These are phyloP conservation scores for Leptopilina drosophilae DNA, from an alignment of 2,888 invertebrate species.

Conservation along the genomic window DNA sequence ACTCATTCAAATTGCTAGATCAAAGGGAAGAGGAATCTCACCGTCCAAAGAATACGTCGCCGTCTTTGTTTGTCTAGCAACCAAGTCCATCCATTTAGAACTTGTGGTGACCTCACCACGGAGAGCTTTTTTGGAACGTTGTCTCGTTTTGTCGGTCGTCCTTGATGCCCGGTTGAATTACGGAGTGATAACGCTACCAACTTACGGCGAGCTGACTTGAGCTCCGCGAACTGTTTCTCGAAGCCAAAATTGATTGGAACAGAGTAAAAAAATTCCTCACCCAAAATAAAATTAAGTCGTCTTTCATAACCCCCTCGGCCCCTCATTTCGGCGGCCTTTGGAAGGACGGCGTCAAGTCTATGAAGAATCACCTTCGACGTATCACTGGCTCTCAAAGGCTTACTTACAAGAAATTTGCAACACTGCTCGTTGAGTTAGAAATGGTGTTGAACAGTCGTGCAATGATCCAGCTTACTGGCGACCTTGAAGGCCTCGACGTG, in stretches of 20 bases:
- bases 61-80: slow-evolving; percentile 49
- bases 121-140: slow-evolving; percentile 40
- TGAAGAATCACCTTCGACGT: neutral
- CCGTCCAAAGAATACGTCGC: slow-evolving; percentile 45
- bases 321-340: slow-evolving; percentile 41
- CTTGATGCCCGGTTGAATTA: slow-evolving; percentile 32
- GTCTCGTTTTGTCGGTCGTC: slow-evolving; percentile 42
- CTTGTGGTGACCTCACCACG: slow-evolving; percentile 47
- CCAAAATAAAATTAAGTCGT: neutral
- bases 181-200: slow-evolving; percentile 5
- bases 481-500: neutral
- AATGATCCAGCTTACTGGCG: slow-evolving; percentile 26
- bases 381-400: neutral
- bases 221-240: slow-evolving; percentile 30
- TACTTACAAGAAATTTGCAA: slow-evolving; percentile 20
- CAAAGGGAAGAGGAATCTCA: slow-evolving; percentile 44
- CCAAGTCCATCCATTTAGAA: slow-evolving; percentile 46
- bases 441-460: slow-evolving; percentile 3
- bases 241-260: neutral
- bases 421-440: slow-evolving; percentile 24
- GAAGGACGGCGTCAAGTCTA: slow-evolving; percentile 33
- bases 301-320: slow-evolving; percentile 33
- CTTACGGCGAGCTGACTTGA: slow-evolving; percentile 43
- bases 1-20: slow-evolving; percentile 29
- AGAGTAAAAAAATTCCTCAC: neutral